Conservation (phyloP, 1,140 invertebrate species). For the Caenorhabditis inopinata region DNA sequence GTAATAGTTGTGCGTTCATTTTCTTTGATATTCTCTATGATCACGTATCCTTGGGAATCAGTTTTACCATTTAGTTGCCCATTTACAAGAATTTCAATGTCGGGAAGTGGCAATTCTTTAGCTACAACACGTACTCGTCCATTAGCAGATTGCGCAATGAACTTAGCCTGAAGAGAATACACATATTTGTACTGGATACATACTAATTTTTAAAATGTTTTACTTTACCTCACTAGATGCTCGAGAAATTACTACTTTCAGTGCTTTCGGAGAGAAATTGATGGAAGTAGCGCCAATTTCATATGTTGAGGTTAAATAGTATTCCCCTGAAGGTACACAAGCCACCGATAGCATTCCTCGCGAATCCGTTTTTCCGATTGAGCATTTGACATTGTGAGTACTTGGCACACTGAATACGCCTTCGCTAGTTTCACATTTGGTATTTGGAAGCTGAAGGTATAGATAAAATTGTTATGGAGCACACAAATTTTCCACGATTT, state of each 20-base stretch:
- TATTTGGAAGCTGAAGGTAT: not conserved
- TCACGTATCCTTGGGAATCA: not conserved
- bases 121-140: not conserved
- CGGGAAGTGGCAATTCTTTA: not conserved
- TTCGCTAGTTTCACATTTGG: conserved; percentile 14
- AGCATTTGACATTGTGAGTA: conserved; percentile 32
- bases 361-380: not conserved
- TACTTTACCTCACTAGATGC: not conserved
- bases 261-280: not conserved
- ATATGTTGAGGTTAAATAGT: conserved; percentile 35
- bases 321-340: conserved; percentile 67
- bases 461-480: no score
- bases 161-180: not conserved
- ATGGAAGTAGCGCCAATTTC: not conserved
- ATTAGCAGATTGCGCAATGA: not conserved
- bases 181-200: no score
- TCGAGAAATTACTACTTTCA: not conserved
- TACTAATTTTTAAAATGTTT: no score
- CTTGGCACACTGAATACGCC: not conserved
- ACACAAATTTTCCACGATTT: no score
- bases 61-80: not conserved
- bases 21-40: not conserved
- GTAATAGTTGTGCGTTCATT: not conserved
- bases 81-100: conserved; percentile 10
- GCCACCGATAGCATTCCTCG: conserved; percentile 34